Percentiles rank a stretch among this genome's conserved stretches.
phyloP scores from a whole-genome alignment of 2,113 vertebrate species.

The Ramphastos sulfuratus region DNA sequence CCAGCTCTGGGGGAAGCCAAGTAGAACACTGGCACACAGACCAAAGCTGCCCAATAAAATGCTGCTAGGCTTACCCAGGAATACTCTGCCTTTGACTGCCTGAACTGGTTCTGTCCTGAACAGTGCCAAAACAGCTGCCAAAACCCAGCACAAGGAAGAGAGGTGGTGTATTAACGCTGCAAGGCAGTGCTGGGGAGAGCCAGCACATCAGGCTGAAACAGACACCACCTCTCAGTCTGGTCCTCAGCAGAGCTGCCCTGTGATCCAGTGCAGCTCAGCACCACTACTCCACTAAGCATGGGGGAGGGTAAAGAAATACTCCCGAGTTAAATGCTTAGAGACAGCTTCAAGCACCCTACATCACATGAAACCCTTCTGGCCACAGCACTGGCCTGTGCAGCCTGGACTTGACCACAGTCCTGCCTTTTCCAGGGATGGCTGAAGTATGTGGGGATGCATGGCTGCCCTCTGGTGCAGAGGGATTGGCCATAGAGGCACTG shows the following conservation, averaged over 20 bases:
- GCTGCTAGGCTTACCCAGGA: background rate
- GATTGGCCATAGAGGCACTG: background rate
- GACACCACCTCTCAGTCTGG: background rate
- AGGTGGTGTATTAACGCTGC: background rate
- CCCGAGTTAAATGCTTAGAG: background rate
- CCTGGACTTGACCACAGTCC: accelerated
- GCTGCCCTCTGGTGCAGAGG: accelerated
- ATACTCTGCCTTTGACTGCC: slow-evolving; percentile 18
- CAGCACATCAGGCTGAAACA: background rate
- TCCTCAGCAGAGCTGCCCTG: background rate
- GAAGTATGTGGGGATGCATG: accelerated
- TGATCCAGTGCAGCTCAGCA: background rate
- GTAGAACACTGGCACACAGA: background rate
- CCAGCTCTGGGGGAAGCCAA: background rate
- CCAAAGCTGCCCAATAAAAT: background rate
- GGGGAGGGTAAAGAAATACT: background rate
- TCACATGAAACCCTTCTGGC: too few relatives aligned
- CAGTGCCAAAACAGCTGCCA: slow-evolving; percentile 29
- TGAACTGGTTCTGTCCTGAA: slow-evolving; percentile 35
- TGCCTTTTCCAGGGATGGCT: background rate
- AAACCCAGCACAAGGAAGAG: background rate
- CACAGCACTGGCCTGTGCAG: background rate
- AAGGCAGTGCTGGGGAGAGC: background rate
- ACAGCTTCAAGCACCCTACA: accelerated
- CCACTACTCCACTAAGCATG: background rate